phyloP scores from a whole-genome alignment of 1,140 invertebrate genomes.

The Trinorchestia longiramus region DNA sequence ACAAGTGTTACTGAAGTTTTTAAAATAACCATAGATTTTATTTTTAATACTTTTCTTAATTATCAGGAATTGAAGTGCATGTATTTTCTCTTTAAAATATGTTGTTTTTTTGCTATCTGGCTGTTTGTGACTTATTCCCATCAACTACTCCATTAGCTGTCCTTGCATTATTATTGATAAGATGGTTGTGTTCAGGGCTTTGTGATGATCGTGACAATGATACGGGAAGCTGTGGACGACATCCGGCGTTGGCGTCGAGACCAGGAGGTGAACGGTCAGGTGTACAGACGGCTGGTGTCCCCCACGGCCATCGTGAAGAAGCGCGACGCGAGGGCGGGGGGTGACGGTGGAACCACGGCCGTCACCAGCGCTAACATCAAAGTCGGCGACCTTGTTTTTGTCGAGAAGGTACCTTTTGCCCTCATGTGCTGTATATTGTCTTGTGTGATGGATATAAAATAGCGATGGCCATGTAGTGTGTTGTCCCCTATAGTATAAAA shows the following conservation, averaged over 20 bases:
- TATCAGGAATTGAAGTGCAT: neutral
- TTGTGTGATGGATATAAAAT: no score
- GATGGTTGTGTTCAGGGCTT: neutral
- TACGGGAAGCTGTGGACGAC: conserved; percentile 73
- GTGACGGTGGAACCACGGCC: conserved; percentile 70
- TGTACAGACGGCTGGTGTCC: conserved; percentile 60
- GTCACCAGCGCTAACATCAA: conserved; percentile 72
- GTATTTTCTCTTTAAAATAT: neutral
- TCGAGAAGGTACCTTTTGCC: conserved; percentile 42
- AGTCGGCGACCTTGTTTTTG: conserved; percentile 68
- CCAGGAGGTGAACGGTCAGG: conserved; percentile 75
- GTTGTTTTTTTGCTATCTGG: neutral
- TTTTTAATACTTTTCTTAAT: no score
- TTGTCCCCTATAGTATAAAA: no score
- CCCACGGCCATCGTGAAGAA: conserved; percentile 15
- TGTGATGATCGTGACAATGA: conserved; percentile 76
- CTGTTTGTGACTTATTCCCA: neutral
- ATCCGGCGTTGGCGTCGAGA: conserved; percentile 78
- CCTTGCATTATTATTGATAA: neutral
- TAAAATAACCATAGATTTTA: no score
- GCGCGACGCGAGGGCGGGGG: conserved; percentile 69
- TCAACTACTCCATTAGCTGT: neutral
- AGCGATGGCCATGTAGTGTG: no score
- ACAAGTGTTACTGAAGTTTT: no score
- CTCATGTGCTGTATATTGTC: no score